Evolutionary conservation across 2,888 invertebrate species (phyloP), one percentile per base, ranked within the genome.

Genomic region (Plemyria rubiginata): DNA sequence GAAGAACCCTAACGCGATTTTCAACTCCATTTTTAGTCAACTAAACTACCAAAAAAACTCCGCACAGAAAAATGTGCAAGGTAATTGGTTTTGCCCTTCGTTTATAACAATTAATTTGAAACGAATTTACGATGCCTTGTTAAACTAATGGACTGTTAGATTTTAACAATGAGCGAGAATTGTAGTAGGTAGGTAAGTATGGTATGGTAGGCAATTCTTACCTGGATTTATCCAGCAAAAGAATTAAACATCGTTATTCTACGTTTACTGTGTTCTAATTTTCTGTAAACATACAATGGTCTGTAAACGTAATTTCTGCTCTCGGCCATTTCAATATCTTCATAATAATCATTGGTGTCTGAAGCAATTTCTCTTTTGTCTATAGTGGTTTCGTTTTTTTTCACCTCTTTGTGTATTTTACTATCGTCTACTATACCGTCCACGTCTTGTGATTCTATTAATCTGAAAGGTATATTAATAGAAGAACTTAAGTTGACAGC

Each of bases 221-320:
- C 49, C 56, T 41, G 15, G n/a, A 36, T 8, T 66, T 87, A 91
- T 71, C 92, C 92, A 66, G 86, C 87, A 72, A 92, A 92, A 9
- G 92, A 76, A 69, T 91, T 91, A 54, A 74, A 91, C 88, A 91
- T 89, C 32, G 82, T 89, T 6, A 92, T 88, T 69, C 87, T 82
- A 62, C 86, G 76, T 75, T 87, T 92, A 60, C 80, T 88, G 48
- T 92, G 91, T 65, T 87, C 87, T 41, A 92, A 86, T 71, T 74
- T 86, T 77, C 86, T 82, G 53, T 92, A 92, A 0, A 86, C 84
- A 67, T 81, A 91, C 16, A 90, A 78, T 0, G 92, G 92, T 55
- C 85, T 81, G 74, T 90, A 92, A 0, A 83, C 87, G 49, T 85
- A 82, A 65, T 84, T 80, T 53, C 69, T 84, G 60, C 84, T 86